Evolutionary conservation across 2,113 vertebrate genomes (phyloP).

Genomic region (Pygoscelis antarcticus): DNA sequence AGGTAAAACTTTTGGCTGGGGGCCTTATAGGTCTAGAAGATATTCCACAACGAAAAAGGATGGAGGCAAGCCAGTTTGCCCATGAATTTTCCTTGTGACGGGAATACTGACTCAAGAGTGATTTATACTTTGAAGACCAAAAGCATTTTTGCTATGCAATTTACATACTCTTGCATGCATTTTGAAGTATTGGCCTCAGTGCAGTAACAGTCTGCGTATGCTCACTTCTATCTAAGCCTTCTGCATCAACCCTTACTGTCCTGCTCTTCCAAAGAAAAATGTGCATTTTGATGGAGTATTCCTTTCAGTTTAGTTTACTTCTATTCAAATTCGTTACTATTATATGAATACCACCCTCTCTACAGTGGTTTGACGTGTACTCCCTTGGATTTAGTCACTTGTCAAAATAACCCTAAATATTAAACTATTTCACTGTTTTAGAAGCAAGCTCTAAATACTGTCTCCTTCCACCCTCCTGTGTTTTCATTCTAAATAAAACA

Average conservation of each 20-base stretch:
- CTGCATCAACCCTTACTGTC: not conserved
- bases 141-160: not conserved
- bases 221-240: not conserved
- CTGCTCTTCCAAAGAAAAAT: not conserved
- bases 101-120: not conserved
- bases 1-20: not conserved
- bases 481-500: constrained; percentile 43
- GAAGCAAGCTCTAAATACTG: not conserved
- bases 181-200: not conserved
- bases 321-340: constrained; percentile 2
- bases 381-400: not conserved
- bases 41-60: not conserved
- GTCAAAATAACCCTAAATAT: constrained; percentile 6
- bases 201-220: not conserved
- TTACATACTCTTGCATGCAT: not conserved
- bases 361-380: not conserved
- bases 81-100: not conserved
- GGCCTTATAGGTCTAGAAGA: not conserved
- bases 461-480: not conserved
- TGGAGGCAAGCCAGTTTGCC: not conserved
- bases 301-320: not conserved
- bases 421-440: not conserved
- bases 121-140: not conserved
- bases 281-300: not conserved
- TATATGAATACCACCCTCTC: not conserved